These are phyloP conservation scores for Electrophaes corylata DNA, from an alignment of 2,888 invertebrate species.

Conservation along the genomic window DNA sequence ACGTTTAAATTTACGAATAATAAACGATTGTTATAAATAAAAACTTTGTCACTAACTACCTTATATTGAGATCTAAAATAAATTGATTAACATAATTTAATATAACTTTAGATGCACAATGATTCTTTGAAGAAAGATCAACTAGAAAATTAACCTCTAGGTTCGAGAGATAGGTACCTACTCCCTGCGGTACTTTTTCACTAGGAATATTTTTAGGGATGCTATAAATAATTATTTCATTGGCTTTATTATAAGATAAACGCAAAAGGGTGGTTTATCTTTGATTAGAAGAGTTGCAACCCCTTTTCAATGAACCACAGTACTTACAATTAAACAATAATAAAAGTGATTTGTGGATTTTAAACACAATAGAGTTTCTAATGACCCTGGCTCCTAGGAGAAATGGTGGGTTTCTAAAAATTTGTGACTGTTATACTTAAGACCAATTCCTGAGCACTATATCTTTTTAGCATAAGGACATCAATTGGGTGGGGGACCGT, in stretches of 20 bases:
- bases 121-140: background rate
- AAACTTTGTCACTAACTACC: background rate
- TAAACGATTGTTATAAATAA: background rate
- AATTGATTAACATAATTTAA: conserved; percentile 8
- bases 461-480: no score
- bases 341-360: background rate
- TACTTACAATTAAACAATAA: background rate
- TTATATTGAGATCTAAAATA: conserved; percentile 25
- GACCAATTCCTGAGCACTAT: no score
- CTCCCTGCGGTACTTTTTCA: background rate
- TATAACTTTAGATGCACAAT: background rate
- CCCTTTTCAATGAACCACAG: background rate
- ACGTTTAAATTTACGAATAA: conserved; percentile 1
- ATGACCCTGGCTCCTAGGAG: background rate
- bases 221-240: no score
- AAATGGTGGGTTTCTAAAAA: background rate
- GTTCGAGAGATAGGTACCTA: background rate
- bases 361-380: background rate
- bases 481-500: no score
- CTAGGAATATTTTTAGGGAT: background rate
- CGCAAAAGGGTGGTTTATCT: no score
- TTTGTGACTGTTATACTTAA: no score
- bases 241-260: no score
- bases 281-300: background rate
- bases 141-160: background rate